Conservation (phyloP, 2,888 invertebrate species). For the Melieria omissa region DNA sequence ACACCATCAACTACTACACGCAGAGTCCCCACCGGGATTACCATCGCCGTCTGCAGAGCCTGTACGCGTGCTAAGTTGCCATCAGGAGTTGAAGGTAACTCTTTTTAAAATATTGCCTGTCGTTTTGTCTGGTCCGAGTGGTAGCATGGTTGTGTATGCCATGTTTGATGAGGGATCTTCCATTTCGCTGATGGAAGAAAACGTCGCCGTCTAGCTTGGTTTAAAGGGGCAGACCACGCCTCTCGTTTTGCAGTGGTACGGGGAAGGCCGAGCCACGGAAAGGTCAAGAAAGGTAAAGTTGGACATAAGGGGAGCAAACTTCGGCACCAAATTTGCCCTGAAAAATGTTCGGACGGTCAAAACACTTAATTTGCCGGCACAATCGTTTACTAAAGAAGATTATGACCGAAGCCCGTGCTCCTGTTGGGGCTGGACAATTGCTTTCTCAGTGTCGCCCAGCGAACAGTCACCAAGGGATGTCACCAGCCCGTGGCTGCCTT, state of each 20-base stretch:
- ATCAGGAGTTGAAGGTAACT: neutral
- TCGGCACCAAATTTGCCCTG: no score
- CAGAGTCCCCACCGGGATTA: neutral
- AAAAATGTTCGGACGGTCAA: no score
- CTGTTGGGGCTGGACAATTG: neutral
- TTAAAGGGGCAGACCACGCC: constrained; percentile 6
- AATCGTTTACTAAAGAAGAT: constrained; percentile 1
- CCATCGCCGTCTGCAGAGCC: neutral
- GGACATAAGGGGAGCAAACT: no score
- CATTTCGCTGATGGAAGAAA: constrained; percentile 29
- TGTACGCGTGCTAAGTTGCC: neutral
- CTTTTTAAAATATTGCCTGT: constrained; percentile 36
- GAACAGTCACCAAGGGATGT: neutral
- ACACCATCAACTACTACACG: constrained; percentile 4
- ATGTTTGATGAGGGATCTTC: neutral
- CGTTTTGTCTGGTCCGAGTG: constrained; percentile 20
- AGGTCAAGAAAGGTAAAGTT: neutral
- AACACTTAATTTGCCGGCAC: neutral
- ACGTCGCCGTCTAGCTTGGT: constrained; percentile 26
- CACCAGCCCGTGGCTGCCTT: neutral
- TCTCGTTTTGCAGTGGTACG: constrained; percentile 29
- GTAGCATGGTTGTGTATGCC: constrained; percentile 5
- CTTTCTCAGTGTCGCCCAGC: neutral
- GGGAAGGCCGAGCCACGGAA: constrained; percentile 19
- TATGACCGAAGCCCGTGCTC: neutral